phyloP scores from a whole-genome alignment of 2,888 invertebrate genomes.

The Phorcus lineatus region DNA sequence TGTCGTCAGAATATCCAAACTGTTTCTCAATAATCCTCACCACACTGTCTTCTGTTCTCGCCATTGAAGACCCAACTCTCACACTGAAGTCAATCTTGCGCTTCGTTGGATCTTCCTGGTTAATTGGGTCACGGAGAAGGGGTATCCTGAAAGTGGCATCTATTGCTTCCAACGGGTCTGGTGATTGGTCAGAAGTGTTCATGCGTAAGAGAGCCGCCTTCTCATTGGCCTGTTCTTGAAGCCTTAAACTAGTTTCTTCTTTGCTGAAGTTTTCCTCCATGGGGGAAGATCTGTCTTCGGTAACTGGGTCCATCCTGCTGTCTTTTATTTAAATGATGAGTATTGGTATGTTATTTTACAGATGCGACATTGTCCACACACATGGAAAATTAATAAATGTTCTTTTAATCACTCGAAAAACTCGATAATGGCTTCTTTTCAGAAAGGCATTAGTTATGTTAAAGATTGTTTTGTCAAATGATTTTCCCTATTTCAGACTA shows the following conservation, averaged over 20 bases:
- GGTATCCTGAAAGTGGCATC: slow-evolving; percentile 4
- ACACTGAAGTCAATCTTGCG: background rate
- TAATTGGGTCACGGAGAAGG: slow-evolving; percentile 1
- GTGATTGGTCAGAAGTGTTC: background rate
- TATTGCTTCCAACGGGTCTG: background rate
- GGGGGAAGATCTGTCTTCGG: background rate
- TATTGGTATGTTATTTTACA: no score
- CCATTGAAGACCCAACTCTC: background rate
- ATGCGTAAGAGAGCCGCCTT: background rate
- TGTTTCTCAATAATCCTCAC: background rate
- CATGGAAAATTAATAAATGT: no score
- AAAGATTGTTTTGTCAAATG: no score
- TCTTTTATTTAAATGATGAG: no score
- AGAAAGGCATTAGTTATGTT: no score
- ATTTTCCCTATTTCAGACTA: no score
- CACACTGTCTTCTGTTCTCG: background rate
- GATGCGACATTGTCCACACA: no score
- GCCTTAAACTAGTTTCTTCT: background rate
- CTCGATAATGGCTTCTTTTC: no score
- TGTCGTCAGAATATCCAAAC: background rate
- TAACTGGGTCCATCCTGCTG: background rate
- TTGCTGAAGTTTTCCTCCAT: background rate
- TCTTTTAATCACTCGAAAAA: no score
- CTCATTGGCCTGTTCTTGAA: background rate
- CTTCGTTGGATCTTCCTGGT: slow-evolving; percentile 1